phyloP scores from a whole-genome alignment of 2,888 invertebrate genomes.

The Aphodius granarius region DNA sequence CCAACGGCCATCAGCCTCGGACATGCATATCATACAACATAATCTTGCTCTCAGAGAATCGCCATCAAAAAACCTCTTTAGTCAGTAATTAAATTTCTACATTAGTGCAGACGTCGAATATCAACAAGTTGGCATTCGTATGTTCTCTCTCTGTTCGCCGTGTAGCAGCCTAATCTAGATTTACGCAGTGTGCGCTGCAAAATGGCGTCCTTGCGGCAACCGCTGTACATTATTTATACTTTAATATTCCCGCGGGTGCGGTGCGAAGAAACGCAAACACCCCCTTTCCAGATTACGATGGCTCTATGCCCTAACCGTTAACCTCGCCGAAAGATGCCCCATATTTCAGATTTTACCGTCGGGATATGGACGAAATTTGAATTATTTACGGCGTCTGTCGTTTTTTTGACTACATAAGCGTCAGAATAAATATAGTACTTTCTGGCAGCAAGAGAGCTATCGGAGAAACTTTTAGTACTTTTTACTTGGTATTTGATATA shows the following conservation, averaged over 20 bases:
- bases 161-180: slow-evolving; percentile 1
- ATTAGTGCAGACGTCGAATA: not conserved
- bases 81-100: not conserved
- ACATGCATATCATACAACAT: not conserved
- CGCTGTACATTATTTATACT: slow-evolving; percentile 13
- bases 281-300: not conserved
- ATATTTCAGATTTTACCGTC: not conserved
- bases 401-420: not conserved
- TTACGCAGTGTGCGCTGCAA: not conserved
- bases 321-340: not conserved
- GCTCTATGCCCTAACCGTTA: not conserved
- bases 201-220: slow-evolving; percentile 12
- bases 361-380: not conserved
- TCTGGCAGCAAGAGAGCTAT: not conserved
- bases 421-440: not conserved
- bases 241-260: slow-evolving; percentile 6
- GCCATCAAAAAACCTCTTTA: not conserved
- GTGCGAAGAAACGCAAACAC: slow-evolving; percentile 1
- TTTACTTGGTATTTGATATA: not conserved
- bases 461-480: not conserved
- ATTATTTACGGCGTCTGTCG: not conserved
- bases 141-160: not conserved
- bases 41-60: not conserved
- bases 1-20: not conserved
- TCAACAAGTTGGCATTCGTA: not conserved